Conservation (phyloP, 1,140 invertebrate genomes). For the Matsumurasca onukii region DNA sequence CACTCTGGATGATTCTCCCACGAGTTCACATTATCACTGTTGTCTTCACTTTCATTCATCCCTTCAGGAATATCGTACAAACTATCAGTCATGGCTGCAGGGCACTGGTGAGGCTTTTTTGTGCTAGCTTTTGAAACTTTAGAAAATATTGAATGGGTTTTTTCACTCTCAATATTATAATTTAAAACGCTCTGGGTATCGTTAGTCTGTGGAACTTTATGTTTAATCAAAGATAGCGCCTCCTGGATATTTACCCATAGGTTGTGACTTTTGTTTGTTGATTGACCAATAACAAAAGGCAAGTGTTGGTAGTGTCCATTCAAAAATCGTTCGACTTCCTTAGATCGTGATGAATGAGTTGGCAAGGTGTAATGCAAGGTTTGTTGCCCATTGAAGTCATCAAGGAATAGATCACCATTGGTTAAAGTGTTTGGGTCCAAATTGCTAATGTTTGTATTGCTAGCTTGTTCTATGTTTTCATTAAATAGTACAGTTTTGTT, state of each 20-base stretch:
- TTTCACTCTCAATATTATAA: background rate
- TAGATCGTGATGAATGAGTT: conserved; percentile 5
- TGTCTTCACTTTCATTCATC: background rate
- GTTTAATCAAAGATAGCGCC: conserved; percentile 5
- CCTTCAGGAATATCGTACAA: conserved; percentile 11
- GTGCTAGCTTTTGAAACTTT: background rate
- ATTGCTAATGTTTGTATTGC: no score
- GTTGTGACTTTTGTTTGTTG: conserved; percentile 21
- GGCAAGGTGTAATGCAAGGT: conserved; percentile 12
- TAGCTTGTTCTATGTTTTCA: no score
- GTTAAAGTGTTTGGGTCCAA: no score
- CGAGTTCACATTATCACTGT: background rate
- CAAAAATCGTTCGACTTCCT: background rate
- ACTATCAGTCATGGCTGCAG: background rate
- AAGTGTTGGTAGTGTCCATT: background rate
- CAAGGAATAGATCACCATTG: no score
- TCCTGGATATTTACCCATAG: conserved; percentile 22
- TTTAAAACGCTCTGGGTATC: background rate
- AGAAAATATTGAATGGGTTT: background rate
- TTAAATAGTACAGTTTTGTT: no score
- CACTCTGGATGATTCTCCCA: conserved; percentile 17
- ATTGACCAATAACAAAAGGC: conserved; percentile 22
- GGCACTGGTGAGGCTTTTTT: conserved; percentile 11
- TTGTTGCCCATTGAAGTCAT: no score
- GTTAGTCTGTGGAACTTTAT: conserved; percentile 6